These are phyloP conservation scores for Serranus cabrilla DNA, from an alignment of 2,797 vertebrate genomes.

Conservation along the genomic window DNA sequence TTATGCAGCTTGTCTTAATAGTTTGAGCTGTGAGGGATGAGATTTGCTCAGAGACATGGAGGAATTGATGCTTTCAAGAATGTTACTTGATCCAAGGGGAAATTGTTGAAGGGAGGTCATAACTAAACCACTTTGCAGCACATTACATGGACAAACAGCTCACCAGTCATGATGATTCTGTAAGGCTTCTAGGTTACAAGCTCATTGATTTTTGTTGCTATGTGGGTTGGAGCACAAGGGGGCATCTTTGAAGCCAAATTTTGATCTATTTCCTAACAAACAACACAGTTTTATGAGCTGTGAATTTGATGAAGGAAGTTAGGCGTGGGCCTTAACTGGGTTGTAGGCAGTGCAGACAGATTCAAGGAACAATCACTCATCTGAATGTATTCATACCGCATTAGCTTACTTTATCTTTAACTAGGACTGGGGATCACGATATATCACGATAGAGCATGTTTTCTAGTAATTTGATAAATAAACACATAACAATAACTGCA, in stretches of 20 bases:
- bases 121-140: constrained; percentile 17
- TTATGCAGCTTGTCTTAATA: neutral
- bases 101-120: constrained; percentile 10
- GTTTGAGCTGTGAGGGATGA: neutral
- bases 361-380: neutral
- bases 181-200: neutral
- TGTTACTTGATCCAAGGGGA: neutral
- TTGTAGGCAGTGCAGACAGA: neutral
- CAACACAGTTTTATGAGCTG: neutral
- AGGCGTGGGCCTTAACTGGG: neutral
- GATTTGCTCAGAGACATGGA: neutral
- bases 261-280: neutral
- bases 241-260: neutral
- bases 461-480: too few relatives aligned
- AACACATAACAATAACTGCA: too few relatives aligned
- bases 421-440: neutral
- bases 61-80: neutral
- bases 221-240: neutral
- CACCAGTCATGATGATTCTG: constrained; percentile 1
- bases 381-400: neutral
- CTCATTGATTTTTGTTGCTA: neutral
- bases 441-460: too few relatives aligned
- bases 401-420: neutral
- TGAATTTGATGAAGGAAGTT: constrained; percentile 13
- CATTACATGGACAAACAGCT: constrained; percentile 1